A percentile compares a stretch with the other conserved stretches of the same genome.
phyloP scores from a whole-genome alignment of 1,140 invertebrate species.

The Periplaneta americana region DNA sequence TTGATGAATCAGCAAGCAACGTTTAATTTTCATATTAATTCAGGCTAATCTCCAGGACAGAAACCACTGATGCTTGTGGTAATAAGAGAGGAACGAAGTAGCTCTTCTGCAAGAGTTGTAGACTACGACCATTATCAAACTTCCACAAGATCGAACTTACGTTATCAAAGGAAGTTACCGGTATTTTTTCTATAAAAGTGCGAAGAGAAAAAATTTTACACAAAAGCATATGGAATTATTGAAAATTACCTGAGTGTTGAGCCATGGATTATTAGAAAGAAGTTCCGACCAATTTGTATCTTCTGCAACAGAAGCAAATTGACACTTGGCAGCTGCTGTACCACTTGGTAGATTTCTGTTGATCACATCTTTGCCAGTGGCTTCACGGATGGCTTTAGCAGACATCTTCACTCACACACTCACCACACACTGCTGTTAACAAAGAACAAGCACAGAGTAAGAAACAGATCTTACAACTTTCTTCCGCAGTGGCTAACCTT shows the following conservation, averaged over 20 bases:
- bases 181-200: too few species aligned
- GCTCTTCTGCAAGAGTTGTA: too few species aligned
- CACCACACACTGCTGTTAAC: not conserved
- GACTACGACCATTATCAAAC: too few species aligned
- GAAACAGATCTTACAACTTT: not conserved
- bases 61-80: too few species aligned
- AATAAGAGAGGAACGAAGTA: too few species aligned
- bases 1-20: too few species aligned
- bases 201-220: too few species aligned
- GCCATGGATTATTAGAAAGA: constrained; percentile 77
- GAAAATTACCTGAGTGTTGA: constrained; percentile 64
- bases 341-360: constrained; percentile 71
- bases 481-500: not conserved
- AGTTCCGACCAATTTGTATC: constrained; percentile 76
- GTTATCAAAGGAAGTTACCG: too few species aligned
- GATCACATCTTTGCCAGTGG: constrained; percentile 90
- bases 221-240: too few species aligned
- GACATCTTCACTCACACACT: constrained; percentile 62
- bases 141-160: too few species aligned
- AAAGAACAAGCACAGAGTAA: not conserved
- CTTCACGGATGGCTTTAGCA: constrained; percentile 96
- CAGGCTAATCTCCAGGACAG: too few species aligned
- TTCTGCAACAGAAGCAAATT: constrained; percentile 76
- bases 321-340: constrained; percentile 67
- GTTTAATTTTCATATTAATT: too few species aligned